Evolutionary conservation across 2,797 vertebrate genomes (phyloP).

Genomic region (Neoniphon sammara): DNA sequence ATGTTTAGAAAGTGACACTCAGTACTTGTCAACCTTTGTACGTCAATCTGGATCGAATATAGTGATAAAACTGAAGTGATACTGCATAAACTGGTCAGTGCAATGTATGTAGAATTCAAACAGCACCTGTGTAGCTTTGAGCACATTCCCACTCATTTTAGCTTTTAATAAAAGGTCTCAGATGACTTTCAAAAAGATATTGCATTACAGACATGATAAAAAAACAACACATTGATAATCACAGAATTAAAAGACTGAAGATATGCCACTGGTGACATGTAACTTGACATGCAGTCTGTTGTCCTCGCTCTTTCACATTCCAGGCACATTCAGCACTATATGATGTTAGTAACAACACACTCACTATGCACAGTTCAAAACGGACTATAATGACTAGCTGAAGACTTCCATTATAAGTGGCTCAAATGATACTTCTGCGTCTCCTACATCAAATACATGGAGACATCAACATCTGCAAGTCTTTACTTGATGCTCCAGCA

Average conservation of each 20-base stretch:
- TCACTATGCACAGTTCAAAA: constrained; percentile 29
- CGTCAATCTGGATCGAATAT: too few relatives aligned
- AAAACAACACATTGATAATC: constrained; percentile 33
- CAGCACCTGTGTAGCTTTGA: not conserved
- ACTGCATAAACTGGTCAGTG: not conserved
- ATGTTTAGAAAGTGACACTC: too few relatives aligned
- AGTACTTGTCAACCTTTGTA: too few relatives aligned
- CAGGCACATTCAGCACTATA: constrained; percentile 26
- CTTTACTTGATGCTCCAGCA: constrained; percentile 27
- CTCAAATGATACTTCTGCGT: constrained; percentile 2
- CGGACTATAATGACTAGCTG: not conserved
- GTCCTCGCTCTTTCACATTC: constrained; percentile 2
- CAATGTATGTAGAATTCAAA: not conserved
- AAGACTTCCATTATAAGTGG: constrained; percentile 3
- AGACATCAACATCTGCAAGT: constrained; percentile 11
- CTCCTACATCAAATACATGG: not conserved
- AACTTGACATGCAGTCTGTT: constrained; percentile 44
- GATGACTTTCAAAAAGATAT: constrained; percentile 26
- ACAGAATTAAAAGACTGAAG: constrained; percentile 27
- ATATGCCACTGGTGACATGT: constrained; percentile 31
- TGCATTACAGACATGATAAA: constrained; percentile 32
- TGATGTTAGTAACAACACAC: constrained; percentile 18
- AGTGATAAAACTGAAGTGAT: too few relatives aligned
- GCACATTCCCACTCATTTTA: constrained; percentile 11
- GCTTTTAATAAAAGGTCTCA: constrained; percentile 52